phyloP scores from a whole-genome alignment of 2,888 invertebrate species.

The Tholera decimalis region DNA sequence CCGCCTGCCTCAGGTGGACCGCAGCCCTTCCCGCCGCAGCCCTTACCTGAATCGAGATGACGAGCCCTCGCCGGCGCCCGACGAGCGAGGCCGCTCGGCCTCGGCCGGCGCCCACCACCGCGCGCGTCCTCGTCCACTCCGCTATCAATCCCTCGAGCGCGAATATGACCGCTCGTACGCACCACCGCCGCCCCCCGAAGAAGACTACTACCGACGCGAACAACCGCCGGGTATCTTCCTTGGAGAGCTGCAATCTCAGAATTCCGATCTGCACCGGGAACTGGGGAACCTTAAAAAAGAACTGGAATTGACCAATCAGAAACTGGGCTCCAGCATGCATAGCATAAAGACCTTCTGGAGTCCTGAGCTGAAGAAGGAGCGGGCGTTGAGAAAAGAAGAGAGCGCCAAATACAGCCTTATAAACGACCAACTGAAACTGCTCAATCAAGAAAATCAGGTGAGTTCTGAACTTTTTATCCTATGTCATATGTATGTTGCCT shows the following conservation, averaged over 20 bases:
- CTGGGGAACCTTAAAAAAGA: conserved; percentile 97
- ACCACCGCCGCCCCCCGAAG: conserved; percentile 95
- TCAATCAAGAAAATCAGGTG: conserved; percentile 99
- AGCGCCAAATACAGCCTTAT: conserved; percentile 99
- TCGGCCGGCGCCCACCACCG: conserved; percentile 94
- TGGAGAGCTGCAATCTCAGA: conserved; percentile 98
- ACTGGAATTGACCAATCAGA: conserved; percentile 98
- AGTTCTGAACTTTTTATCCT: conserved; percentile 66
- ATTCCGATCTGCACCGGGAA: conserved; percentile 98
- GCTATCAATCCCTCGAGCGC: conserved; percentile 95
- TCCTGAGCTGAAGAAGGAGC: conserved; percentile 99
- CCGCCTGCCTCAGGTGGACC: conserved; percentile 96
- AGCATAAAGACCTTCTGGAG: conserved; percentile 99
- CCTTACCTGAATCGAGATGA: conserved; percentile 95
- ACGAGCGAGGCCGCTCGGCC: conserved; percentile 95
- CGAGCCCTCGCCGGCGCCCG: conserved; percentile 95
- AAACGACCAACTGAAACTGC: conserved; percentile 98
- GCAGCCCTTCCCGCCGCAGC: conserved; percentile 96
- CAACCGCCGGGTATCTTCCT: conserved; percentile 93
- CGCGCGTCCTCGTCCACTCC: conserved; percentile 95
- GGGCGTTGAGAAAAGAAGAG: conserved; percentile 99
- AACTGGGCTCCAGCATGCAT: conserved; percentile 99
- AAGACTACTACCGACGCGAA: conserved; percentile 90
- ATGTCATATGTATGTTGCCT: not conserved
- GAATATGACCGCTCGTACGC: conserved; percentile 97